Evolutionary conservation across 2,113 vertebrate species (phyloP).

Genomic region (Dasyurus viverrinus): DNA sequence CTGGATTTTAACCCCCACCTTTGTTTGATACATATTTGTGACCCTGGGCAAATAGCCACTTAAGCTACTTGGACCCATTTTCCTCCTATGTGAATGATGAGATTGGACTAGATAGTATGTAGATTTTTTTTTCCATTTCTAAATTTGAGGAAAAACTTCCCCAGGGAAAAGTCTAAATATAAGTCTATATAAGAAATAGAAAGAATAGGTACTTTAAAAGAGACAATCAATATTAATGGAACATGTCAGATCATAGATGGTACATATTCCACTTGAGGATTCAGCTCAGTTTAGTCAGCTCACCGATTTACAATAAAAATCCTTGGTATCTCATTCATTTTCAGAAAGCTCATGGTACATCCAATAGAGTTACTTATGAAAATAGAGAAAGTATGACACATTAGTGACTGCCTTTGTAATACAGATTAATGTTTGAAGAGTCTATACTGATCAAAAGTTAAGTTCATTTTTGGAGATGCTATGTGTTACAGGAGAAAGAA

Average conservation of each 20-base stretch:
- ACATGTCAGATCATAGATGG: neutral
- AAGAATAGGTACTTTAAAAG: neutral
- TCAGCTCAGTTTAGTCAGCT: neutral
- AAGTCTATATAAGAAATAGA: neutral
- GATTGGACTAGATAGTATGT: neutral
- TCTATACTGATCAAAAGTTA: neutral
- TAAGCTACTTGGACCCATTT: neutral
- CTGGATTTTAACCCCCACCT: neutral
- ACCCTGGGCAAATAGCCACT: neutral
- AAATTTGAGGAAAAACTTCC: neutral
- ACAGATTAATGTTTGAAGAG: neutral
- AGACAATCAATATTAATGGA: neutral
- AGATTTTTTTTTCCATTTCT: neutral
- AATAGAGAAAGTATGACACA: neutral
- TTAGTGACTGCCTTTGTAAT: neutral
- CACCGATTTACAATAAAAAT: neutral
- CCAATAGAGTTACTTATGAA: neutral
- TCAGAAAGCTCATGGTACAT: neutral
- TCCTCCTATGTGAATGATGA: neutral
- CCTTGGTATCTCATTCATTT: neutral
- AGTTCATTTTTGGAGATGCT: neutral
- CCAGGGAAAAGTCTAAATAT: neutral
- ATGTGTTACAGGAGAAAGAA: neutral
- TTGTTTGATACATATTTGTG: neutral
- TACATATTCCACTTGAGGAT: neutral